These are phyloP conservation scores for Seira sanloemensis DNA, from an alignment of 2,888 invertebrate species.

Conservation along the genomic window DNA sequence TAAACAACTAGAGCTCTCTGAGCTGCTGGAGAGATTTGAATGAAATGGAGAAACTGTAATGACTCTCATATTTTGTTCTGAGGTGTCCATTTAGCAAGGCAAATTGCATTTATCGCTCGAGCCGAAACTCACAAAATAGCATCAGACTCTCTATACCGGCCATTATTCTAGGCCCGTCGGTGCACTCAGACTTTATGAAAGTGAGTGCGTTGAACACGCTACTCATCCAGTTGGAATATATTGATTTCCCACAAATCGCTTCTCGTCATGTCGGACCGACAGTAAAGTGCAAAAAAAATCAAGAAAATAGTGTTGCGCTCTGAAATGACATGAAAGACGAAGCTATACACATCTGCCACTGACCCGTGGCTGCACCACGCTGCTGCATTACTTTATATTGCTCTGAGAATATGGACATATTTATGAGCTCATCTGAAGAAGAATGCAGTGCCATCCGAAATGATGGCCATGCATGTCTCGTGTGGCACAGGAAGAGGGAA, in stretches of 20 bases:
- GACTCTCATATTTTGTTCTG: not conserved
- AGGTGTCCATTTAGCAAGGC: not conserved
- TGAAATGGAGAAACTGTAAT: not conserved
- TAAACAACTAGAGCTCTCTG: not conserved
- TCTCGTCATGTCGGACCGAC: not conserved
- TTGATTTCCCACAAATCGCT: no score
- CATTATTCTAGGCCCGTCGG: no score
- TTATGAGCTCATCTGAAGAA: no score
- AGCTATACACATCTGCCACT: not conserved
- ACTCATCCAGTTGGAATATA: no score
- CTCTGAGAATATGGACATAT: not conserved
- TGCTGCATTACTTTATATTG: not conserved
- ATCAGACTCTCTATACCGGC: no score
- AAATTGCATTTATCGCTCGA: no score
- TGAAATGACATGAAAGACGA: not conserved
- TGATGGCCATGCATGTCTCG: not conserved
- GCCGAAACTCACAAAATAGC: no score
- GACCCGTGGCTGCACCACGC: not conserved
- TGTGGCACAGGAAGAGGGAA: conserved; percentile 6
- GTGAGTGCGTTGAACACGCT: no score
- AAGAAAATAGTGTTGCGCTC: not conserved
- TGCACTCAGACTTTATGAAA: no score
- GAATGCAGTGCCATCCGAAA: not conserved
- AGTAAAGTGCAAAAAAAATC: not conserved
- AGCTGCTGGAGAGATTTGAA: not conserved